A percentile compares a stretch with the other conserved stretches of the same genome.
These are phyloP conservation scores for Trichopria drosophilae DNA, from an alignment of 2,888 invertebrate genomes.

Conservation along the genomic window DNA sequence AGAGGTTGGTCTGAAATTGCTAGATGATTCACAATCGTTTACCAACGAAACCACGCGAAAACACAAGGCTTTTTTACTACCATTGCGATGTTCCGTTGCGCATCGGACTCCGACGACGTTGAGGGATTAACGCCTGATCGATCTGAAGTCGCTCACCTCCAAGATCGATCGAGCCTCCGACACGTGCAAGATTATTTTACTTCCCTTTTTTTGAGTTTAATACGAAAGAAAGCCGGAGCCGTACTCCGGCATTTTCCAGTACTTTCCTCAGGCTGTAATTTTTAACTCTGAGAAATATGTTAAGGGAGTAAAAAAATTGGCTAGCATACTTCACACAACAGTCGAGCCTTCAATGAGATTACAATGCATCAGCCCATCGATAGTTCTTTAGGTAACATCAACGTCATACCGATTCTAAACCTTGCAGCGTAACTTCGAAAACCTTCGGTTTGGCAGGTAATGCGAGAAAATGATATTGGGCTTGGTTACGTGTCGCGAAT, in stretches of 20 bases:
- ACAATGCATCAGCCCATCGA: conserved; percentile 8
- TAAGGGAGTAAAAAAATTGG: conserved; percentile 54
- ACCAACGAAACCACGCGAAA: conserved; percentile 24
- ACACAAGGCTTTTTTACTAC: background rate
- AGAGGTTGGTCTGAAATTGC: conserved; percentile 62
- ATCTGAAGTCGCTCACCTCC: conserved; percentile 48
- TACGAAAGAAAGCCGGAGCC: conserved; percentile 23
- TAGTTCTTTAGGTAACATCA: too few species aligned
- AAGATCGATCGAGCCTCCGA: conserved; percentile 45
- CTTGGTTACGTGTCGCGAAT: too few species aligned
- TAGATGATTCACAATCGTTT: conserved; percentile 42
- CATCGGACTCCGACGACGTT: conserved; percentile 28
- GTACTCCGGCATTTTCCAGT: conserved; percentile 1
- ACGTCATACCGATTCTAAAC: too few species aligned
- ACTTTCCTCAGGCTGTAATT: conserved; percentile 44
- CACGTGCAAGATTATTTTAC: conserved; percentile 54
- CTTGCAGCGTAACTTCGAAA: too few species aligned
- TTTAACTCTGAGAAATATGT: conserved; percentile 56
- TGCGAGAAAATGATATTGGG: too few species aligned
- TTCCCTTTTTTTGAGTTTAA: conserved; percentile 34
- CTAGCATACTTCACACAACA: conserved; percentile 50
- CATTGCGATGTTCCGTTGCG: background rate
- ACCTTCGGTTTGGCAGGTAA: too few species aligned
- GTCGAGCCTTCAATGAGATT: too few species aligned
- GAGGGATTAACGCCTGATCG: conserved; percentile 30